phyloP scores from a whole-genome alignment of 2,888 invertebrate genomes.

The Rhabditoides inermis region DNA sequence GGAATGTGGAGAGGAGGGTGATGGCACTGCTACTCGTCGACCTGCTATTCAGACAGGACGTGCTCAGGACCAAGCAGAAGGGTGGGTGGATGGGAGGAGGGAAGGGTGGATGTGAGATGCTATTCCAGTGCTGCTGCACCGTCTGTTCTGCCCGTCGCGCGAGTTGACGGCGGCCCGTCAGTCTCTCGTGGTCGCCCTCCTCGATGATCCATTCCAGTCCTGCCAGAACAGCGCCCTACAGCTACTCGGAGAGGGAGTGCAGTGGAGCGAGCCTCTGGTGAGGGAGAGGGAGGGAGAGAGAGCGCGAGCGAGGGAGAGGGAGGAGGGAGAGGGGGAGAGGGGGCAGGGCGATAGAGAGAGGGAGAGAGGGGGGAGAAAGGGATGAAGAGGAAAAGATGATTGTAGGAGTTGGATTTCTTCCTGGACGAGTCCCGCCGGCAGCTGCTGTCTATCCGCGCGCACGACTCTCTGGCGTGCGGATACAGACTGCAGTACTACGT shows the following conservation, averaged over 20 bases:
- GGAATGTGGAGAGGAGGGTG: conserved; percentile 23
- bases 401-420: conserved; percentile 1
- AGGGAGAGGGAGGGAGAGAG: neutral
- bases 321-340: too few relatives aligned
- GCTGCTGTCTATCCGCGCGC: conserved; percentile 5
- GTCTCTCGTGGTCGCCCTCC: conserved; percentile 12
- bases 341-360: conserved; percentile 8
- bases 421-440: neutral
- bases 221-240: conserved; percentile 16
- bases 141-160: neutral
- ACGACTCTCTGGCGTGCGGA: conserved; percentile 12
- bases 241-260: conserved; percentile 8
- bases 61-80: conserved; percentile 13
- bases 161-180: conserved; percentile 11
- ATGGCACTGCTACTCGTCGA: conserved; percentile 24
- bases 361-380: neutral
- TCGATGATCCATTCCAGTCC: conserved; percentile 27
- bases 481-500: conserved; percentile 18
- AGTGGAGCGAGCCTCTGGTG: conserved; percentile 11
- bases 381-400: neutral
- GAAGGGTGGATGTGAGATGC: neutral
- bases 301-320: neutral
- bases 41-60: conserved; percentile 13
- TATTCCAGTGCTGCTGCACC: neutral
- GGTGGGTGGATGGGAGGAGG: conserved; percentile 1